Conservation (phyloP, 2,797 vertebrate genomes). For the Neoniphon sammara region DNA sequence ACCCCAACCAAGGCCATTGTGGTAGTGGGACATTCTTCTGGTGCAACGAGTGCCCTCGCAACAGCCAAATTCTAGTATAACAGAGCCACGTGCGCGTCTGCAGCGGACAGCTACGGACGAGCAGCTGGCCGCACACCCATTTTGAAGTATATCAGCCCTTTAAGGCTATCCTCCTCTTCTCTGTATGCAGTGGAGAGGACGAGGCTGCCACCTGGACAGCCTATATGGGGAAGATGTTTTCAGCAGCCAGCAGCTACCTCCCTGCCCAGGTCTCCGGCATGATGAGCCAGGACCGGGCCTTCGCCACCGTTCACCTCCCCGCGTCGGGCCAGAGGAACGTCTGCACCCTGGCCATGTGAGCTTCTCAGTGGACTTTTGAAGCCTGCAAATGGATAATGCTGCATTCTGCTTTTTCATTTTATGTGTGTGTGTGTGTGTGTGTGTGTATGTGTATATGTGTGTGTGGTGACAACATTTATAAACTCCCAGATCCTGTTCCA, state of each 20-base stretch:
- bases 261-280: constrained; percentile 95
- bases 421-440: constrained; percentile 16
- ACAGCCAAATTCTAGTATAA: no score
- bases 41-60: no score
- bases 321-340: constrained; percentile 92
- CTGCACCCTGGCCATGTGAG: constrained; percentile 92
- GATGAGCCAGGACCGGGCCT: constrained; percentile 97
- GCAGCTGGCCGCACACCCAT: no score
- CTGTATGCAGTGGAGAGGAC: constrained; percentile 82
- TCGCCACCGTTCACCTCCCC: constrained; percentile 92
- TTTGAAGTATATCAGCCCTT: neutral
- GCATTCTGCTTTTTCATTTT: neutral
- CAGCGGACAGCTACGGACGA: no score
- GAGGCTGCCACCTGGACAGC: constrained; percentile 93
- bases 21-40: no score
- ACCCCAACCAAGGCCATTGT: no score
- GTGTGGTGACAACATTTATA: neutral
- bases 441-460: neutral
- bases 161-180: neutral
- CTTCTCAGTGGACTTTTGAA: constrained; percentile 17
- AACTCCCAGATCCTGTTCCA: no score
- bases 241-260: constrained; percentile 95
- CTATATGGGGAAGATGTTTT: constrained; percentile 94
- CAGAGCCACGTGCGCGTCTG: no score
- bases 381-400: no score